phyloP scores from a whole-genome alignment of 2,113 vertebrate species.

The Atrichornis clamosus region DNA sequence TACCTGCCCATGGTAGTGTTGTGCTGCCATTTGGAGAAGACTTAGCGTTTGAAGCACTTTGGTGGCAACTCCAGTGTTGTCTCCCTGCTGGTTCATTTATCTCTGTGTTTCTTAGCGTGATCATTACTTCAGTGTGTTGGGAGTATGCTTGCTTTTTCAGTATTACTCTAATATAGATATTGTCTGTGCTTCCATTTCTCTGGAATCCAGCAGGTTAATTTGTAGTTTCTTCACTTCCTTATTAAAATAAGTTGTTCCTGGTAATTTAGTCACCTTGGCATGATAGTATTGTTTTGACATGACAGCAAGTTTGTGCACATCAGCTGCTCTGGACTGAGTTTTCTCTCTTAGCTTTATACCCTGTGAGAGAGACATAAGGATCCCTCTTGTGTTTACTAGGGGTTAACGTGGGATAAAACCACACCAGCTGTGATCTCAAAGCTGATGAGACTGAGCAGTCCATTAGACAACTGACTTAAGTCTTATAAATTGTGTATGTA shows the following conservation, averaged over 20 bases:
- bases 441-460: neutral
- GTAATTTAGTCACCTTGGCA: neutral
- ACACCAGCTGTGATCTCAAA: neutral
- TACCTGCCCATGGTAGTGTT: neutral
- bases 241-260: neutral
- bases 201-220: neutral
- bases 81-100: neutral
- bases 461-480: neutral
- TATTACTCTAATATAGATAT: neutral
- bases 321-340: neutral
- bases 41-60: neutral
- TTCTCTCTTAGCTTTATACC: neutral
- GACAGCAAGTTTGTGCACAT: neutral
- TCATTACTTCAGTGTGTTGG: neutral
- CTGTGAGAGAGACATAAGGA: neutral
- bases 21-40: neutral
- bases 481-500: neutral
- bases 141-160: neutral
- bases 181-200: neutral
- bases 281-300: neutral
- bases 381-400: neutral
- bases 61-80: neutral
- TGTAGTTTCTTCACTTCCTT: neutral
- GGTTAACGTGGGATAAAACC: neutral
- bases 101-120: too few relatives aligned